Base-by-base conservation (phyloP, 2,797 vertebrate species). In the Sebastiscus tertius region DNA sequence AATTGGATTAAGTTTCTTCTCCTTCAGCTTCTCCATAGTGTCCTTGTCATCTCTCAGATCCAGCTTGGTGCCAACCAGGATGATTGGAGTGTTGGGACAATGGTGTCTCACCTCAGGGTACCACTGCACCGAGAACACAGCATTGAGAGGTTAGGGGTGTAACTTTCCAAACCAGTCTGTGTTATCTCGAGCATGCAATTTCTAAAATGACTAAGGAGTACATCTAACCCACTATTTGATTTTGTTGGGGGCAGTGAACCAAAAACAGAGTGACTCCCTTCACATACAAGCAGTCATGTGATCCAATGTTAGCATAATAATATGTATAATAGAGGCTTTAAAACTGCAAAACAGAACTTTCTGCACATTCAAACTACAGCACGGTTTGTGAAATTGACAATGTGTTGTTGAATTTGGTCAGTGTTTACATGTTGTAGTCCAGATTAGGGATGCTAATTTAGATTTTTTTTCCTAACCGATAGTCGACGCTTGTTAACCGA, bases 21-120 rank as follows among this genome's bases (percentile, higher is more conserved):
- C 98, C 93, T 97, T 98, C 91, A 99, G 97, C 73, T 99, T 99
- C 80, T 99, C 98, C 13, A 96, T 97, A 0, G 98, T 98, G 94
- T 99, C 98, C 93, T 99, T 99, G 80, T 99, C 98, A 86, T 99
- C 98, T 93, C 98, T 96, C 63, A 99, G 96, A 67, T 99, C 98
- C 0, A 99, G 96, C 75, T 99, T 99, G 84, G 98, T 99, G 29
- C 98, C 98, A 94, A 99, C 98, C 8, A 99, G 94, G 58, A 99
- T 99, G 93, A 99, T 99, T 68, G 98, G 98, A 60, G 98, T 98
- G 91, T 97, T 98, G 92, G 97, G 98, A 95, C 98, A 99, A 70
- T 99, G 98, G 94, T 99, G 98, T 94, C 97, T 95, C 88, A 99
- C 98, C 88, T 99, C 98, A 1, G 97, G 98, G 75, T 98, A 98